Evolutionary conservation across 2,888 invertebrate species (phyloP).

Genomic region (Endomychus coccineus): DNA sequence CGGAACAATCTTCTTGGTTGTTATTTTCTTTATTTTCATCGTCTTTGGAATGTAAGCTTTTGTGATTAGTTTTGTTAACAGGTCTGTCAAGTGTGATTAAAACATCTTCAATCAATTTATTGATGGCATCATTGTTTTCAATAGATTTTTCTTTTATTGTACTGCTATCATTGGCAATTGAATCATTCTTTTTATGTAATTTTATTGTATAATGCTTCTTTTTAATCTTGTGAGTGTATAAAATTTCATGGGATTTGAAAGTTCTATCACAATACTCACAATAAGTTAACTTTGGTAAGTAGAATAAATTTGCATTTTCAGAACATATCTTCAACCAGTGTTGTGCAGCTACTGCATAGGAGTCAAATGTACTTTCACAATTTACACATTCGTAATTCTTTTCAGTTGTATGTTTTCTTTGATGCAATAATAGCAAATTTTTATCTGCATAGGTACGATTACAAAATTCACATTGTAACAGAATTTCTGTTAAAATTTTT

Average conservation of each 20-base stretch:
- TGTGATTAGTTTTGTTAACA: constrained; percentile 21
- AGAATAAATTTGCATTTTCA: constrained; percentile 45
- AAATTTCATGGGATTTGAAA: constrained; percentile 46
- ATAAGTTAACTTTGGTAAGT: constrained; percentile 42
- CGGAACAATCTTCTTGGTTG: constrained; percentile 18
- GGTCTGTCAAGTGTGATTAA: constrained; percentile 36
- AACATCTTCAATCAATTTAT: constrained; percentile 40
- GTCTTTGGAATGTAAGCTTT: constrained; percentile 15
- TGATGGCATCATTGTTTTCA: constrained; percentile 34
- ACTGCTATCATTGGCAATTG: constrained; percentile 4
- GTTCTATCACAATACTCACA: constrained; percentile 47
- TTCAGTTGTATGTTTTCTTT: constrained; percentile 42
- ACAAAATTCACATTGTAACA: constrained; percentile 56
- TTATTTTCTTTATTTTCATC: constrained; percentile 13
- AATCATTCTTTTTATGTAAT: constrained; percentile 28
- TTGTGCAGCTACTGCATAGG: constrained; percentile 47
- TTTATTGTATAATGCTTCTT: constrained; percentile 45
- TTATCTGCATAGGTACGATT: constrained; percentile 51
- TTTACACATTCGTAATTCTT: constrained; percentile 45
- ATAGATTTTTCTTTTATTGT: constrained; percentile 15
- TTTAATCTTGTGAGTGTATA: constrained; percentile 53
- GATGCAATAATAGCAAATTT: constrained; percentile 43
- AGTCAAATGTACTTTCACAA: constrained; percentile 43
- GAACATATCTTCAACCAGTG: constrained; percentile 49
- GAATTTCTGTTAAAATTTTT: constrained; percentile 40